phyloP scores from a whole-genome alignment of 2,797 vertebrate species.

The Pseudocheirus occidentalis region DNA sequence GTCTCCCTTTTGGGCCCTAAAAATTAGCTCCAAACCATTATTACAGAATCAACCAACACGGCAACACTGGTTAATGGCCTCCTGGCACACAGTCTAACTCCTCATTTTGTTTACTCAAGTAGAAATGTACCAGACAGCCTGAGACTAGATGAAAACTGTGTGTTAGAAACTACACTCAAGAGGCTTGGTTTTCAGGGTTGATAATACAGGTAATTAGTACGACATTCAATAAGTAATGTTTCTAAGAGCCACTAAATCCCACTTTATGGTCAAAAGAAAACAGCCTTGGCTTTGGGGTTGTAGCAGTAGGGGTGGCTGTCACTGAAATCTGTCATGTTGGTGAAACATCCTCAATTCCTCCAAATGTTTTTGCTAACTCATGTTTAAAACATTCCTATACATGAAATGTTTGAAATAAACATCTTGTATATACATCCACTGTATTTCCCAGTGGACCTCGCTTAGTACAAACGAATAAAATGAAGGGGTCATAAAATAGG shows the following conservation, averaged over 20 bases:
- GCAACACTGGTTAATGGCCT: slow-evolving; percentile 53
- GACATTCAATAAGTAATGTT: slow-evolving; percentile 80
- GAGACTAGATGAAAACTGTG: slow-evolving; percentile 59
- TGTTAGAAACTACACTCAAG: slow-evolving; percentile 72
- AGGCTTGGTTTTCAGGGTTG: slow-evolving; percentile 74
- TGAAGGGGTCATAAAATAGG: slow-evolving; percentile 65
- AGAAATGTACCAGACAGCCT: slow-evolving; percentile 70
- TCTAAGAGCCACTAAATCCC: slow-evolving; percentile 75
- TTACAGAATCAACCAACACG: slow-evolving; percentile 62
- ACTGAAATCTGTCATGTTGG: not conserved
- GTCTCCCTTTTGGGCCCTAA: slow-evolving; percentile 35
- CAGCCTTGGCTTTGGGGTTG: slow-evolving; percentile 48
- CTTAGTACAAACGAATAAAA: slow-evolving; percentile 67
- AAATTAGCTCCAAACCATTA: slow-evolving; percentile 23
- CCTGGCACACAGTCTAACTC: slow-evolving; percentile 57
- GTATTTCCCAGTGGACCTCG: slow-evolving; percentile 58
- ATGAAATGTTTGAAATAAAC: slow-evolving; percentile 73
- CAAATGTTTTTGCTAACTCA: slow-evolving; percentile 62
- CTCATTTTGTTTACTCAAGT: slow-evolving; percentile 63
- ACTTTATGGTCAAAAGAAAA: slow-evolving; percentile 71
- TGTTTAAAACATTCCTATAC: slow-evolving; percentile 72
- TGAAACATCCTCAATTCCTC: slow-evolving; percentile 39
- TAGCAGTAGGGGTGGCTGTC: not conserved
- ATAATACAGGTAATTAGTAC: slow-evolving; percentile 80
- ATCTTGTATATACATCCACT: slow-evolving; percentile 49